phyloP scores from a whole-genome alignment of 2,797 vertebrate genomes.

The Babyrousa celebensis region DNA sequence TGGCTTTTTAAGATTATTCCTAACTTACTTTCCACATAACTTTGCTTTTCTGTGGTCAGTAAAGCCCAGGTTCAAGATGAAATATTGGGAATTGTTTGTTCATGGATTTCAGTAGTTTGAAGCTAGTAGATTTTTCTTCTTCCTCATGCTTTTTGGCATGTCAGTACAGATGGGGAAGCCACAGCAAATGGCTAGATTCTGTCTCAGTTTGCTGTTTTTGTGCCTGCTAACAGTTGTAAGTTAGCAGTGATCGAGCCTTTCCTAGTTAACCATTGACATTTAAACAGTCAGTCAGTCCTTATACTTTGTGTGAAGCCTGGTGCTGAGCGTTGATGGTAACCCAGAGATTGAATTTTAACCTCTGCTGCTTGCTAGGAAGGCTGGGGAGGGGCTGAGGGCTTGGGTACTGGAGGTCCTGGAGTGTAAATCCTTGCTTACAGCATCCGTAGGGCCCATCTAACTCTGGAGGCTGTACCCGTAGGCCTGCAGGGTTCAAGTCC shows the following conservation, averaged over 20 bases:
- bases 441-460: neutral
- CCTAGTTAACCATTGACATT: neutral
- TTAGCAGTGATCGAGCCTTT: neutral
- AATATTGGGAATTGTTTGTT: neutral
- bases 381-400: neutral
- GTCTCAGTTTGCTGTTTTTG: neutral
- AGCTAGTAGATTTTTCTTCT: neutral
- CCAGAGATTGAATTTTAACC: neutral
- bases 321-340: neutral
- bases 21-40: neutral
- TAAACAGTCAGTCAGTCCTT: neutral
- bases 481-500: neutral
- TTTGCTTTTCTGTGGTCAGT: constrained; percentile 12
- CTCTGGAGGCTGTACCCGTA: neutral
- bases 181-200: neutral
- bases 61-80: neutral
- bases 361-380: neutral
- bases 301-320: neutral
- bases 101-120: neutral
- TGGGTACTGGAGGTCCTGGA: neutral
- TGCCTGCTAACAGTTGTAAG: neutral
- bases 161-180: neutral
- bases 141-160: neutral
- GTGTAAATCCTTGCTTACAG: neutral
- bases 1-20: neutral